These are phyloP conservation scores for Arge pagana DNA, from an alignment of 2,888 invertebrate genomes.

Conservation along the genomic window DNA sequence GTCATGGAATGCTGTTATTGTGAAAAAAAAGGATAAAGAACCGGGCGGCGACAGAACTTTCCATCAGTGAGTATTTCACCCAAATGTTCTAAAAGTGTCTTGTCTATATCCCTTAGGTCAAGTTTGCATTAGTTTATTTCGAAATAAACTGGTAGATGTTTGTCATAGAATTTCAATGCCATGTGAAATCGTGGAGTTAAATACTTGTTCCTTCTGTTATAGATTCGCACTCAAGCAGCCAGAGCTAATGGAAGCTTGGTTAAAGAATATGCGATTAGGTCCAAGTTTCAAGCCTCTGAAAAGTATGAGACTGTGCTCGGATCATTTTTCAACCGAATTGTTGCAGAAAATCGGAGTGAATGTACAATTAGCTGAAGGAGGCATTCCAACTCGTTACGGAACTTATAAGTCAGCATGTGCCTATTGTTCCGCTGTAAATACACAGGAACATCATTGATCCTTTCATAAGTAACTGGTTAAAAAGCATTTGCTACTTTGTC, in stretches of 20 bases:
- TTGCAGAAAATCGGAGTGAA: not conserved
- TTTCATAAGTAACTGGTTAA: not conserved
- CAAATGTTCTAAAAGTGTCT: not conserved
- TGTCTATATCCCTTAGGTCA: not conserved
- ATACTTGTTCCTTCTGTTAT: not conserved
- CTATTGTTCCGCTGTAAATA: not conserved
- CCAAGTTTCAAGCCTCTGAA: not conserved
- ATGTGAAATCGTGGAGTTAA: not conserved
- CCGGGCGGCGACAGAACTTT: not conserved
- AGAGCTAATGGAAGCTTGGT: not conserved
- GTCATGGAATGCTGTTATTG: not conserved
- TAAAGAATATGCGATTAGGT: not conserved
- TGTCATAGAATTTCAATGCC: not conserved
- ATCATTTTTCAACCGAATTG: not conserved
- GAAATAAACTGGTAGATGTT: not conserved
- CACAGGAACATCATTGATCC: not conserved
- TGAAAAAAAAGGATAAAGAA: not conserved
- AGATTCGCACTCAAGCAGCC: not conserved
- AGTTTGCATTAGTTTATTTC: not conserved
- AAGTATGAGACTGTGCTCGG: not conserved
- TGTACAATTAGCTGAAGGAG: not conserved
- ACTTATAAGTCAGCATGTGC: conserved; percentile 1
- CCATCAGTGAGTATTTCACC: not conserved
- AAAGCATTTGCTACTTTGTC: no score
- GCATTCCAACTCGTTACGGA: not conserved